Base-by-base conservation (phyloP, 1,140 invertebrate species). In the Dufourea novaeangliae region DNA sequence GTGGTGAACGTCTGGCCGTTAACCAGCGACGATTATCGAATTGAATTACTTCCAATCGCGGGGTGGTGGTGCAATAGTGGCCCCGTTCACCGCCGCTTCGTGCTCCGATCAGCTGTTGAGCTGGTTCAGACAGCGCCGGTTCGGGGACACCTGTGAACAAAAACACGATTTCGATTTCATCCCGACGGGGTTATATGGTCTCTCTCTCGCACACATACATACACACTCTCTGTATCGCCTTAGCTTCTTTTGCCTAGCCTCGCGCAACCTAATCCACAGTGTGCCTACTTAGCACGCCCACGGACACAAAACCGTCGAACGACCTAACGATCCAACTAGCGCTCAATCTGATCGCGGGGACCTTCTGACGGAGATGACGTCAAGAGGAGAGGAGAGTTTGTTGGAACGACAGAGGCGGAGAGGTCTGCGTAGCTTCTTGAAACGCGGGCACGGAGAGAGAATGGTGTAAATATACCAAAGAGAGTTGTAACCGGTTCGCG, bases 41-140 rank as follows among this genome's bases (percentile, higher is more conserved):
- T 54, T 50, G 68, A 80, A 73, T 69, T 74, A 79, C 79, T 80
- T 87, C 81, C 74, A 86, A 70, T 83, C 87, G 91, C 90, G 91
- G 91, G 91, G 90, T 91, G 91, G 87, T 92, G 91, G 90, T 91
- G 90, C 91, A 88, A 89, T 88, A 88, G 88, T 90, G 89, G 90
- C 90, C 91, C 90, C 91, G 90, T 90, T 91, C 91, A 91, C 91
- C 91, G 89, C 90, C 91, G 91, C 90, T 90, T 91, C 89, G 90
- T 91, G 90, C 91, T 92, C 88, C 90, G 91, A 92, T 92, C 92
- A 92, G 92, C 92, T 92, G 91, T 92, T 90, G 89, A 92, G 91
- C 92, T 92, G 91, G 90, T 92, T 92, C 91, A 92, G 91, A 90
- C 90, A 91, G 90, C 91, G 91, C 89, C 91, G 90, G 89, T 91